phyloP scores from a whole-genome alignment of 2,797 vertebrate genomes.

The Macroramphosus scolopax region DNA sequence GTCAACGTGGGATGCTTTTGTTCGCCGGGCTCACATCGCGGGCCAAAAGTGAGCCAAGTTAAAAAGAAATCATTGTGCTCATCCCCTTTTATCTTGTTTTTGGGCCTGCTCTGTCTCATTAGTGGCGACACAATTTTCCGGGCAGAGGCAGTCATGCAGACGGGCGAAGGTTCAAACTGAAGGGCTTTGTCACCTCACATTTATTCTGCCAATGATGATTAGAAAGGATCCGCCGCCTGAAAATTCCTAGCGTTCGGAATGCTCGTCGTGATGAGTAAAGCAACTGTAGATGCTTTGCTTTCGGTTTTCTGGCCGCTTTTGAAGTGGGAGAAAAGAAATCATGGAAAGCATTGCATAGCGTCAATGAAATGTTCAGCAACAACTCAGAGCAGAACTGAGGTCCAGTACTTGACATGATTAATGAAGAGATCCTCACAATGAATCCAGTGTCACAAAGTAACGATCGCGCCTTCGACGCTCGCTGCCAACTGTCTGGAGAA shows the following conservation, averaged over 20 bases:
- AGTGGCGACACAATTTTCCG: slow-evolving; percentile 77
- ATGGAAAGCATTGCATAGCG: slow-evolving; percentile 5
- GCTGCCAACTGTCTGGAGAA: slow-evolving; percentile 23
- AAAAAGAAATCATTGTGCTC: slow-evolving; percentile 15
- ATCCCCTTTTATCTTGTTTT: slow-evolving; percentile 47
- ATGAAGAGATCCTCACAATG: slow-evolving; percentile 22
- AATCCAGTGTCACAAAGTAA: slow-evolving; percentile 28
- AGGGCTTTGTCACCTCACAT: slow-evolving; percentile 83
- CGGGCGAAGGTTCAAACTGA: slow-evolving; percentile 73
- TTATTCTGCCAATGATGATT: slow-evolving; percentile 76
- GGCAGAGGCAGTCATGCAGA: slow-evolving; percentile 76
- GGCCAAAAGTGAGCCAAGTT: slow-evolving; percentile 8
- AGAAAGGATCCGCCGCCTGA: slow-evolving; percentile 47
- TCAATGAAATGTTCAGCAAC: slow-evolving; percentile 30
- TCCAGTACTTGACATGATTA: slow-evolving; percentile 16
- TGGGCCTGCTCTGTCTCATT: slow-evolving; percentile 74
- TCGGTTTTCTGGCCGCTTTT: slow-evolving; percentile 12
- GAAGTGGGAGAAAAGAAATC: slow-evolving; percentile 1
- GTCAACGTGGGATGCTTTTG: not conserved
- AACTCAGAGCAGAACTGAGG: slow-evolving; percentile 22
- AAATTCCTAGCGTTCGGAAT: slow-evolving; percentile 62
- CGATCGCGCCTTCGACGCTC: slow-evolving; percentile 21
- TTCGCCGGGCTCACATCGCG: not conserved
- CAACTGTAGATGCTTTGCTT: slow-evolving; percentile 24
- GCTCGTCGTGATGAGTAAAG: slow-evolving; percentile 49